Evolutionary conservation across 2,888 invertebrate species (phyloP), one percentile per base, ranked within the genome.

Genomic region (Rhorus exstirpatorius): DNA sequence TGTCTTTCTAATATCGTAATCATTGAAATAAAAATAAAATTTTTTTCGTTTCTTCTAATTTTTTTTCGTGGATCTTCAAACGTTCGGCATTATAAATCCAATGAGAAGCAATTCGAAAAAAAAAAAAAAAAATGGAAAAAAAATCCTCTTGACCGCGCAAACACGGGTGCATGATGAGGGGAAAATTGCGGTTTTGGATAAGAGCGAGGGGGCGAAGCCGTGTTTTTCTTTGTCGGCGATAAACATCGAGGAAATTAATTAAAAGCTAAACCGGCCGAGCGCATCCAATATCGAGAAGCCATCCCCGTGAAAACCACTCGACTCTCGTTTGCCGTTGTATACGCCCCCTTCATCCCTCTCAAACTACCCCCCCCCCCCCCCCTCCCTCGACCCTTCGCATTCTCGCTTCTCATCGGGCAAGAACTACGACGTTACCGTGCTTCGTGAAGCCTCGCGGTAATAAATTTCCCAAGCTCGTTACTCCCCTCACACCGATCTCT

Each of bases 211-310:
- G 61, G 35, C 38, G 35, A 26, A 35, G 58, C 79, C 55, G 61
- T 81, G 81, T 78, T 84, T 81, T 79, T 63, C 72, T 84, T 83
- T 76, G 77, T 74, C 81, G 74, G 67, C 71, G 74, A 81, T 85
- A 83, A 85, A 83, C 81, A 81, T 77, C 74, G 81, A 63, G 70
- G 74, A 78, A 85, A 83, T 83, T 85, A 83, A 85, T 85, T 81
- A 81, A 77, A 79, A 79, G 79, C 79, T 41, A 68, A 83, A 71
- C 65, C 81, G 79, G 81, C 81, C 26, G 65, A 83, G 76, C 80
- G 84, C 77, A 77, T 85, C 79, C 83, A 81, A 85, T 81, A 83
- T 84, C 83, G 81, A 77, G 76, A 79, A 81, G 77, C 75, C 78
- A 83, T 83, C 74, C 70, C 76, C 67, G 70, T 58, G 70, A 63